A percentile compares a stretch with the other conserved stretches of the same genome.
These are phyloP conservation scores for Catamblyrhynchus diadema DNA, from an alignment of 2,797 vertebrate species.

Conservation along the genomic window DNA sequence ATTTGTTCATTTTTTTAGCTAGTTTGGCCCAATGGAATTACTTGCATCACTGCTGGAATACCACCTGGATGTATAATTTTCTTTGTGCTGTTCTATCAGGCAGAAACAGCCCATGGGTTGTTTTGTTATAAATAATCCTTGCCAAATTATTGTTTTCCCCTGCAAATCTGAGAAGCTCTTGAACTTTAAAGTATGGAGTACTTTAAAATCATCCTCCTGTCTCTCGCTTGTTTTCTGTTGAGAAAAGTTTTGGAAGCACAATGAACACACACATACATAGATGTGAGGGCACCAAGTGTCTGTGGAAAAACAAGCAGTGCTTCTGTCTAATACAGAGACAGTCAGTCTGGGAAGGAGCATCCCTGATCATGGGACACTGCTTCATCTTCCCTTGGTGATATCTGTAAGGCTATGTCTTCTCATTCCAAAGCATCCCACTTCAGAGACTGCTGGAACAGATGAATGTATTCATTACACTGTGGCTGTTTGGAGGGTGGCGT, in stretches of 20 bases:
- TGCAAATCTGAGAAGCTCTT: neutral
- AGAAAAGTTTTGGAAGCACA: neutral
- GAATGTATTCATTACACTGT: neutral
- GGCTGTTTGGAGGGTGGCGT: accelerated
- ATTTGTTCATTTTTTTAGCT: neutral
- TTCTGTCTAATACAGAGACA: neutral
- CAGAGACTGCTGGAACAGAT: neutral
- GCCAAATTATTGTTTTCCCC: neutral
- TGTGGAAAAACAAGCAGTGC: neutral
- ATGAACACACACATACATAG: neutral
- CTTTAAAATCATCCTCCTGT: neutral
- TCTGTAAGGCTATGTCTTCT: neutral
- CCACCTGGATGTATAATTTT: neutral
- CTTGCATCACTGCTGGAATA: neutral
- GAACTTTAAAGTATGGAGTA: neutral
- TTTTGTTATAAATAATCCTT: neutral
- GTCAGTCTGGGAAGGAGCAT: neutral
- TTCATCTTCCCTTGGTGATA: neutral
- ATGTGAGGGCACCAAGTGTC: neutral
- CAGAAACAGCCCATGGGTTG: accelerated
- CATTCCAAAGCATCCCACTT: neutral
- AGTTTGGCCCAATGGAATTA: neutral
- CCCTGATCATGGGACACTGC: neutral
- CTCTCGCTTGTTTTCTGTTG: neutral
- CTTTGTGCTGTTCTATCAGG: neutral